Base-by-base conservation (phyloP, 1,140 invertebrate genomes). In the Akabosia matsudoensis region DNA sequence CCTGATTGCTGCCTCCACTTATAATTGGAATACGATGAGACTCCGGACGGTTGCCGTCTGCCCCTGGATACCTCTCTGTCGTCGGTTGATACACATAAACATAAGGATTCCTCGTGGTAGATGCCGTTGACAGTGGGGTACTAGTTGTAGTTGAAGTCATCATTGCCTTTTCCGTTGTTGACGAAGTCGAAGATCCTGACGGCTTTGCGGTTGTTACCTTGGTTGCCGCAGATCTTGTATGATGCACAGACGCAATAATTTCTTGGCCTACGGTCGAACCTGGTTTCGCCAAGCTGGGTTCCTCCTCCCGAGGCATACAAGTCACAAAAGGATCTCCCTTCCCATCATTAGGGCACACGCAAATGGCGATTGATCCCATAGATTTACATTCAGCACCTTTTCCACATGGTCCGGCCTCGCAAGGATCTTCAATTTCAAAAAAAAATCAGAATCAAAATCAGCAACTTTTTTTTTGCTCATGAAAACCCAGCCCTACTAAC, bases 331-430 rank as follows among this genome's bases (percentile, higher is more conserved):
- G 76, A 37, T 78, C 73, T 4, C 76, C 76, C 18, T 33, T 45
- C 16, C 30, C 28, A 7, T 72, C 37, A 30, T 70, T 26, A 16
- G 93, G 93, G 85, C 94, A 96, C 61, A 88, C 88, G 83, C 94
- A 97, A 74, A 92, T 91, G 1, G 92, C 90, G 76, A 88, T 87
- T 82, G 95, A 93, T 56, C 89, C 88, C 73, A 90, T 86, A 0
- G 89, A 90, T 52, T 88, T 85, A 82, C 94, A 97, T 76, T 92
- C 87, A 16, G 94, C 93, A 28, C 91, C 91, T n/a, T 90, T 89
- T 7, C 93, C 94, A 83, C 94, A 97, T 0, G 88, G 86, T 10
- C 18, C 13, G 14, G 85, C 85, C 37, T 88, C 87, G 4, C 88
- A 79, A 13, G 74, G 74, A 73, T 75, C 78, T 77, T n/a, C n/a